phyloP scores from a whole-genome alignment of 1,140 invertebrate genomes.

The Euura saliciscinereae region DNA sequence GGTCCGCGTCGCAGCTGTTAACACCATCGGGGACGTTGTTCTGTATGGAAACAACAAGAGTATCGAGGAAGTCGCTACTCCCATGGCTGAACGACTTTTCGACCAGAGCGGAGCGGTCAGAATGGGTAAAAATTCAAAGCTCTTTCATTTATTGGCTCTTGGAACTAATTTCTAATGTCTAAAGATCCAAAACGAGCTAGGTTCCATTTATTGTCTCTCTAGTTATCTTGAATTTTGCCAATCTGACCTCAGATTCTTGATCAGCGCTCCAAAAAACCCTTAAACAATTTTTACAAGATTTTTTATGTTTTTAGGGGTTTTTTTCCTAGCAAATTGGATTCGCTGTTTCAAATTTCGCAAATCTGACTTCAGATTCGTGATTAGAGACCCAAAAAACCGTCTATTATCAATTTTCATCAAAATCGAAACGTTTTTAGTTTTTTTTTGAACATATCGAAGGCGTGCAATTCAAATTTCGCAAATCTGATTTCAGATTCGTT shows the following conservation, averaged over 20 bases:
- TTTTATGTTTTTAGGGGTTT: conserved; percentile 8
- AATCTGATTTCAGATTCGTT: too few relatives aligned
- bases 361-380: too few relatives aligned
- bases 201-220: neutral
- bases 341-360: too few relatives aligned
- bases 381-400: too few relatives aligned
- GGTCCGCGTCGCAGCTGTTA: conserved; percentile 74
- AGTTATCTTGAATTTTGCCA: too few relatives aligned
- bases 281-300: conserved; percentile 10
- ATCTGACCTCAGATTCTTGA: too few relatives aligned
- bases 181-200: neutral
- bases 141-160: neutral
- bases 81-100: conserved; percentile 77
- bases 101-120: conserved; percentile 75
- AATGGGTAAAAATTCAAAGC: conserved; percentile 36
- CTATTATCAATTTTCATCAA: too few relatives aligned
- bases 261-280: conserved; percentile 8
- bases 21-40: conserved; percentile 70
- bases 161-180: conserved; percentile 8
- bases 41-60: conserved; percentile 66
- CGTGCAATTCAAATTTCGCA: too few relatives aligned
- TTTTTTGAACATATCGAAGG: too few relatives aligned
- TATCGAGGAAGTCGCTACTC: conserved; percentile 67
- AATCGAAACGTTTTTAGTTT: too few relatives aligned
- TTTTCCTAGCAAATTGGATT: neutral